A percentile compares a stretch with the other conserved stretches of the same genome.
phyloP scores from a whole-genome alignment of 2,113 vertebrate species.

The Tamias sibiricus region DNA sequence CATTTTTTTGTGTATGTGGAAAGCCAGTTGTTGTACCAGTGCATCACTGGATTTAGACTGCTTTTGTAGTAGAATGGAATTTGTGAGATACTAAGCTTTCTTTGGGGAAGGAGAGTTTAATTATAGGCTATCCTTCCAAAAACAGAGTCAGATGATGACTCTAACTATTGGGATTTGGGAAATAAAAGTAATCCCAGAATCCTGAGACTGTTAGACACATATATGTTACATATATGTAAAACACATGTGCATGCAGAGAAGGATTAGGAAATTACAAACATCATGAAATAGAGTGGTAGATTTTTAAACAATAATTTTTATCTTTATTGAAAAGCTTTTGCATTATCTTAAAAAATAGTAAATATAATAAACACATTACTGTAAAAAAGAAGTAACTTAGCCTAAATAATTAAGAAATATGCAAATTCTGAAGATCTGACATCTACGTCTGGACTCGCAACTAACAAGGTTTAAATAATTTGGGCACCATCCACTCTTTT shows the following conservation, averaged over 20 bases:
- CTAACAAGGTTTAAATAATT: neutral
- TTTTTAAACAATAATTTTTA: slow-evolving; percentile 3
- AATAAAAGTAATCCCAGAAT: neutral
- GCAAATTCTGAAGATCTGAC: neutral
- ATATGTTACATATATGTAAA: neutral
- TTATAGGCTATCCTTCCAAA: neutral
- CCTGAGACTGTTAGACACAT: neutral
- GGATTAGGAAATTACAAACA: neutral
- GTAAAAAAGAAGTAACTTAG: neutral
- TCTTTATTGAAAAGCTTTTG: neutral
- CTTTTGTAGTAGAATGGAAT: neutral
- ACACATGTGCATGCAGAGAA: neutral
- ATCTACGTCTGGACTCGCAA: neutral
- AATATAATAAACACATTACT: neutral
- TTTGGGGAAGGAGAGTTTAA: neutral
- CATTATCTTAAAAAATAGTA: neutral
- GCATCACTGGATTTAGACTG: neutral
- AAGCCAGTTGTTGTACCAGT: neutral
- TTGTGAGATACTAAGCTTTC: neutral
- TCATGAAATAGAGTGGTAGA: neutral
- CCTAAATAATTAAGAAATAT: neutral
- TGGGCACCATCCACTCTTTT: neutral
- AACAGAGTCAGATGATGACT: neutral
- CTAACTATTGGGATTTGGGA: neutral
- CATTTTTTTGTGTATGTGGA: neutral